Percentiles rank a stretch among this genome's conserved stretches.
These are phyloP conservation scores for Motacilla tschutschensis DNA, from an alignment of 2,113 vertebrate genomes.

Conservation along the genomic window DNA sequence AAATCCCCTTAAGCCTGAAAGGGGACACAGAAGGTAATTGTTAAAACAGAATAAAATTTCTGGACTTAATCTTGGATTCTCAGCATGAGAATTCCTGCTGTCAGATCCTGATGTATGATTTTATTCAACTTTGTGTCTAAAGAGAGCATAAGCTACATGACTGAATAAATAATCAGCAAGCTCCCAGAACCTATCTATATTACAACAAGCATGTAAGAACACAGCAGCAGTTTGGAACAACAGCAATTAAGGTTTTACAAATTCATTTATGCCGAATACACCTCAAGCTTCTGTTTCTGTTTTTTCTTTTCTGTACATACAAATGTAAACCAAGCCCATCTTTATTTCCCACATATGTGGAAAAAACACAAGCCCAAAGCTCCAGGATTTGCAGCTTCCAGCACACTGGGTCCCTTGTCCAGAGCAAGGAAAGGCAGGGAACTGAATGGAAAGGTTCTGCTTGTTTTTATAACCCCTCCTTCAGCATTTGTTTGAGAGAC, in stretches of 20 bases:
- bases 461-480: conserved; percentile 69
- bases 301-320: conserved; percentile 6
- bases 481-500: conserved; percentile 52
- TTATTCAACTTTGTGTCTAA: conserved; percentile 58
- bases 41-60: conserved; percentile 48
- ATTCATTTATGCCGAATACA: conserved; percentile 19
- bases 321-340: conserved; percentile 42
- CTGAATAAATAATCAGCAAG: conserved; percentile 40
- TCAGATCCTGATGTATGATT: conserved; percentile 48
- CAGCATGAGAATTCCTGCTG: conserved; percentile 47
- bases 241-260: conserved; percentile 54
- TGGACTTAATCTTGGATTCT: conserved; percentile 40
- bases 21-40: conserved; percentile 40
- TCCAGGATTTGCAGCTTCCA: conserved; percentile 9
- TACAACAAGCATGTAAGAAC: conserved; percentile 30
- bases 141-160: not conserved
- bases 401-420: conserved; percentile 68
- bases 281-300: conserved; percentile 13
- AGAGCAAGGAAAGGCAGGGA: conserved; percentile 20
- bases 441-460: conserved; percentile 60
- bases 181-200: not conserved
- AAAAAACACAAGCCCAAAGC: not conserved
- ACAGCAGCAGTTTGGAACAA: conserved; percentile 40
- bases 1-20: conserved; percentile 17
- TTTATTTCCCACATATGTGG: conserved; percentile 27